Evolutionary conservation across 2,113 vertebrate species (phyloP).

Genomic region (Arenaria interpres): DNA sequence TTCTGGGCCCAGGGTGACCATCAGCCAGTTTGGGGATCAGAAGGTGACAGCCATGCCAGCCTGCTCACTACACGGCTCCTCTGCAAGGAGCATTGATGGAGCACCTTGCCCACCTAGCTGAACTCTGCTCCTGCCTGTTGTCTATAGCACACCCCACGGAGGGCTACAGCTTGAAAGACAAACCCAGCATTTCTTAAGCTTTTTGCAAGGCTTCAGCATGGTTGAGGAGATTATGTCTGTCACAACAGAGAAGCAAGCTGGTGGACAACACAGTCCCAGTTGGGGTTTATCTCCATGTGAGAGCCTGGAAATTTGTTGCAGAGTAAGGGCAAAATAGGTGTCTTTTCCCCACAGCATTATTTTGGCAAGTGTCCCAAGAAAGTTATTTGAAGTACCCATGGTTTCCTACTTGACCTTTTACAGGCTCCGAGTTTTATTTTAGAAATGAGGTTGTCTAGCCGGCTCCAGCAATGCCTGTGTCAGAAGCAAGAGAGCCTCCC

Average conservation of each 20-base stretch:
- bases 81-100: neutral
- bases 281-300: neutral
- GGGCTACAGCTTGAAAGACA: neutral
- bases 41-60: neutral
- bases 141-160: neutral
- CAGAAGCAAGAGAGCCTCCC: neutral
- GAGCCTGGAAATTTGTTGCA: neutral
- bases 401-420: neutral
- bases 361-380: neutral
- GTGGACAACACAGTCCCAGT: neutral
- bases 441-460: neutral
- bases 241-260: neutral
- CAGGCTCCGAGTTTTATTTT: neutral
- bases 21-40: neutral
- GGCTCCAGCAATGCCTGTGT: neutral
- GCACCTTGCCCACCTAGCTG: neutral
- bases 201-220: neutral
- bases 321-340: neutral
- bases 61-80: accelerated
- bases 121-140: neutral
- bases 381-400: neutral
- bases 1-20: neutral
- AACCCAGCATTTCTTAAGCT: neutral
- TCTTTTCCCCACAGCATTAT: neutral
- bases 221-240: neutral